phyloP scores from a whole-genome alignment of 2,888 invertebrate species.

The Tinea pellionella region DNA sequence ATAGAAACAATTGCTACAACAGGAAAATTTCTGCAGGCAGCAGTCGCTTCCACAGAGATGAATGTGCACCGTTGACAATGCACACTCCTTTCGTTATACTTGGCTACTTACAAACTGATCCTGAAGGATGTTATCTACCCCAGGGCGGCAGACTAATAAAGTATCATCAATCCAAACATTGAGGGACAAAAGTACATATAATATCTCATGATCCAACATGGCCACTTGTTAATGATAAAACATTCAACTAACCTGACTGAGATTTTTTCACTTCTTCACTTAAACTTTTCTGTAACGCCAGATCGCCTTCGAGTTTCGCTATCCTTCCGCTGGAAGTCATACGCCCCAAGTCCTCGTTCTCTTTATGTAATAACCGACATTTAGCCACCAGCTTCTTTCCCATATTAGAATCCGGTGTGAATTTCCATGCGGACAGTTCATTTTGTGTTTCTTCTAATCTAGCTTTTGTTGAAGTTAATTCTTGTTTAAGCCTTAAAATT shows the following conservation, averaged over 20 bases:
- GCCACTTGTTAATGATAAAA: no score
- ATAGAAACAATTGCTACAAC: no score
- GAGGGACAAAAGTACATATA: no score
- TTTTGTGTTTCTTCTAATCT: constrained; percentile 97
- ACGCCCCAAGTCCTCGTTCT: constrained; percentile 97
- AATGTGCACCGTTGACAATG: no score
- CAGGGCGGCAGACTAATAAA: no score
- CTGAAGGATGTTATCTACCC: no score
- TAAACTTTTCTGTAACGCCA: constrained; percentile 94
- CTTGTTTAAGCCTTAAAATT: constrained; percentile 90
- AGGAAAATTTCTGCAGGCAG: no score
- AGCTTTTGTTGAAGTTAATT: constrained; percentile 88
- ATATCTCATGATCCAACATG: no score
- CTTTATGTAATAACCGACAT: constrained; percentile 93
- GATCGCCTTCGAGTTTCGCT: constrained; percentile 94
- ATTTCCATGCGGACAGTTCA: constrained; percentile 98
- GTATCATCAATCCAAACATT: no score
- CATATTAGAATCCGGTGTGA: constrained; percentile 98
- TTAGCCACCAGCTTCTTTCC: constrained; percentile 98
- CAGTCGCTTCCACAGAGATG: no score
- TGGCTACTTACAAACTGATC: no score
- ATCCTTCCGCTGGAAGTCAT: constrained; percentile 94
- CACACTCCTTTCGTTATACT: no score
- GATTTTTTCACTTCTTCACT: constrained; percentile 97
- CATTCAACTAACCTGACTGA: constrained; percentile 79